Conservation (phyloP, 2,888 invertebrate species). For the Orthonevra nobilis region DNA sequence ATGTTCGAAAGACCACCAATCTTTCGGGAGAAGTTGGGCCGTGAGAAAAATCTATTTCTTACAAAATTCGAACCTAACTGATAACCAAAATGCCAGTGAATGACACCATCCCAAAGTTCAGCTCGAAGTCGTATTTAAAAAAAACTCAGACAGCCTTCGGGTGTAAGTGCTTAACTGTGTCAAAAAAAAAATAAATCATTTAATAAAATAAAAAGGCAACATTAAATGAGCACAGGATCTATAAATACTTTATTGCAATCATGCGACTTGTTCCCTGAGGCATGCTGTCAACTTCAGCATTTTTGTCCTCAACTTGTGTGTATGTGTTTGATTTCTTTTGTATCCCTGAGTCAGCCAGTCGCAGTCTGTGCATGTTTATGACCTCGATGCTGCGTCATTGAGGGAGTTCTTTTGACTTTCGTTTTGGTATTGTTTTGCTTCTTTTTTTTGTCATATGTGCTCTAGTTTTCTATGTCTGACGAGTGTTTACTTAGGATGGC, state of each 20-base stretch:
- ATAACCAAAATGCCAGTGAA: too few species aligned
- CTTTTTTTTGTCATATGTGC: slow-evolving; percentile 20
- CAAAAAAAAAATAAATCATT: not conserved
- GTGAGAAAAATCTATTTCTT: too few species aligned
- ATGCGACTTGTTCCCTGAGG: slow-evolving; percentile 15
- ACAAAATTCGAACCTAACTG: too few species aligned
- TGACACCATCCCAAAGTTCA: too few species aligned
- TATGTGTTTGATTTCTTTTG: not conserved
- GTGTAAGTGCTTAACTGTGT: not conserved
- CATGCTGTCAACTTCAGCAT: slow-evolving; percentile 19
- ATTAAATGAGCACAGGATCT: slow-evolving; percentile 8
- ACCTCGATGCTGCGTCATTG: slow-evolving; percentile 21
- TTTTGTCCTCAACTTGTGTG: not conserved
- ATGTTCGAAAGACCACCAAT: too few species aligned
- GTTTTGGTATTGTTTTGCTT: too few species aligned
- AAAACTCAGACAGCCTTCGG: not conserved
- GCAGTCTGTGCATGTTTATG: not conserved
- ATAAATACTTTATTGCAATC: slow-evolving; percentile 29
- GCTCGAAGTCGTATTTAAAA: too few species aligned
- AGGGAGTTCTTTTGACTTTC: not conserved
- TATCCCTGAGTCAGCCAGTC: not conserved
- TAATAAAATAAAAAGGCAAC: not conserved
- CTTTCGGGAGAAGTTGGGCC: too few species aligned
- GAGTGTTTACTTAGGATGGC: slow-evolving; percentile 16
- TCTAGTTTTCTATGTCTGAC: slow-evolving; percentile 19